Base-by-base conservation (phyloP, 2,113 vertebrate genomes). In the Cygnus atratus region DNA sequence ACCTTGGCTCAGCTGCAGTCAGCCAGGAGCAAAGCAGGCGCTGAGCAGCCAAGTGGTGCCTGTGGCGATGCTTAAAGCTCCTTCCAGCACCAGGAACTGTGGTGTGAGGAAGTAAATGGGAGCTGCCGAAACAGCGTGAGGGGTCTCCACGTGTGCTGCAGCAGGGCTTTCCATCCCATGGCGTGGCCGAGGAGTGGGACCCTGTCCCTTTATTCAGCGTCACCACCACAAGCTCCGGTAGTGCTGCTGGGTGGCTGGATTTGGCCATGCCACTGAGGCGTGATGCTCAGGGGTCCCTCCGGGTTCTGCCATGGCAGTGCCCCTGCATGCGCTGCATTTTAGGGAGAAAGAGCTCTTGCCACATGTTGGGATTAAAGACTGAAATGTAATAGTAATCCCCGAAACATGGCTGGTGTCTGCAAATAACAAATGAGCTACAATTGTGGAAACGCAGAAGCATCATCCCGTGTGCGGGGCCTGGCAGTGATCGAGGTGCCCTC, bases 271-370 rank as follows among this genome's bases (percentile, higher is more conserved):
- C 13, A 4, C 50, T 25, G 24, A 52, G 50, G 50, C 24, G 4
- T 52, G 50, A 13, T 52, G 50, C 50, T 52, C 50, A 25, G 24
- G 63, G 29, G 21, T 71, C 25, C 43, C 73, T 24, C 54, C 18
- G 12, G 74, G 58, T 57, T n/a, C 39, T 35, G 37, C 31, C 25
- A 4, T 4, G 15, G 59, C 1, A 0, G 26, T 74, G 66, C 43
- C 37, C 71, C 39, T 25, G 2, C 2, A 14, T 2, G 0, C 0
- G 0, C 74, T 14, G 70, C 0, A 0, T 43, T 93, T 72, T 13
- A 37, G 17, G 31, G 43, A 10, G 73, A 62, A 66, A 83, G 39
- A 33, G 57, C 68, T 65, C 62, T 67, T 66, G 55, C 93, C 91
- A 90, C 72, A 80, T 91, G 84, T 88, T 67, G 58, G 91, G 74